A percentile compares a stretch with the other conserved stretches of the same genome.
These are phyloP conservation scores for Cordylochernes scorpioides DNA, from an alignment of 2,888 invertebrate species.

Conservation along the genomic window DNA sequence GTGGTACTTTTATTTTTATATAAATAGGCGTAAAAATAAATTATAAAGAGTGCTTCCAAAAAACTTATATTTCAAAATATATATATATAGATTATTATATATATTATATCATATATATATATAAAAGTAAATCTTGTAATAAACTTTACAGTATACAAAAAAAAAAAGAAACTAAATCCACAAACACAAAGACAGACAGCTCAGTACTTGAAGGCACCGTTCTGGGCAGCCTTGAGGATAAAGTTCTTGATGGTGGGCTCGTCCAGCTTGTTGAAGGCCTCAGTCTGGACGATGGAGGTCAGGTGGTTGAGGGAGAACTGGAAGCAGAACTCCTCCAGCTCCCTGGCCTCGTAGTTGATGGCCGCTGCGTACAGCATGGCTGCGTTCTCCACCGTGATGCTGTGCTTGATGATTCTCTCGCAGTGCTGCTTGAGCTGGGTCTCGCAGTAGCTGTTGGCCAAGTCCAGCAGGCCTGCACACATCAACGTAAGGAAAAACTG, in stretches of 20 bases:
- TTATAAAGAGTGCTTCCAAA: too few species aligned
- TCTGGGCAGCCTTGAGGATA: conserved; percentile 25
- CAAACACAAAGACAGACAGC: too few species aligned
- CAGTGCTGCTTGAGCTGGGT: conserved; percentile 29
- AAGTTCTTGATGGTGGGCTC: conserved; percentile 30
- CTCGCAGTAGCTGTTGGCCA: conserved; percentile 35
- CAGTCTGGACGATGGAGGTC: conserved; percentile 32
- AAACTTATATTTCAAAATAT: too few species aligned
- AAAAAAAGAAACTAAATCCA: too few species aligned
- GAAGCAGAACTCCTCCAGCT: conserved; percentile 31
- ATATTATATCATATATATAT: too few species aligned
- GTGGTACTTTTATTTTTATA: too few species aligned
- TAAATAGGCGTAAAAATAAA: too few species aligned
- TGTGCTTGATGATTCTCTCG: conserved; percentile 30
- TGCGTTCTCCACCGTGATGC: conserved; percentile 32
- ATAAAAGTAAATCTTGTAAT: too few species aligned
- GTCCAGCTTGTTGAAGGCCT: conserved; percentile 30
- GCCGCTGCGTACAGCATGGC: conserved; percentile 33
- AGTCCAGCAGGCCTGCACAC: conserved; percentile 27
- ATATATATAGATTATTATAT: too few species aligned
- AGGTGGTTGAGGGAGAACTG: conserved; percentile 34
- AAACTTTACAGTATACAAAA: too few species aligned
- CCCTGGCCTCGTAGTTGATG: conserved; percentile 27
- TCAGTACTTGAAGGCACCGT: conserved; percentile 24
- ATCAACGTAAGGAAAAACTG: conserved; percentile 3